These are phyloP conservation scores for Hemiprocne comata DNA, from an alignment of 2,113 vertebrate species.

Conservation along the genomic window DNA sequence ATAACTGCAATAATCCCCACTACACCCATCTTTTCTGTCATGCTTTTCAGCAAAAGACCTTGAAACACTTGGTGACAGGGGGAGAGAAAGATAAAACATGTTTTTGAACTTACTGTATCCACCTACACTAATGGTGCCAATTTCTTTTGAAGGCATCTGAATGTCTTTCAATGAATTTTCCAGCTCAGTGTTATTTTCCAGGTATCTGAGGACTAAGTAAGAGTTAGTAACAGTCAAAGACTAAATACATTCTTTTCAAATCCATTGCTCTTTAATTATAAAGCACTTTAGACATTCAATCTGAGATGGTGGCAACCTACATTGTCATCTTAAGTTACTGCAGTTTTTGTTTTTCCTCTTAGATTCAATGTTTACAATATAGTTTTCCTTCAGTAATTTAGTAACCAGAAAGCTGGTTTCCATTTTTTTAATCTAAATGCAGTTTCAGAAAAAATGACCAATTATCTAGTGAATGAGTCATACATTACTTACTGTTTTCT, in stretches of 20 bases:
- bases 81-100: background rate
- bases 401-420: background rate
- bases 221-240: background rate
- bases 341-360: background rate
- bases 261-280: background rate
- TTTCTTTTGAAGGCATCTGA: constrained; percentile 86
- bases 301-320: background rate
- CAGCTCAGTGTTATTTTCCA: constrained; percentile 89
- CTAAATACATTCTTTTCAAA: background rate
- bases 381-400: background rate
- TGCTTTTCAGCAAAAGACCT: background rate
- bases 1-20: background rate
- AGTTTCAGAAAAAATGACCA: background rate
- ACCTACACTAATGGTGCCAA: constrained; percentile 73
- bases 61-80: background rate
- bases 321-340: background rate
- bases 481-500: background rate
- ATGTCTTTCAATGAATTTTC: constrained; percentile 79
- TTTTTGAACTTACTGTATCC: constrained; percentile 82
- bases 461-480: background rate
- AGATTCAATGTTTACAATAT: background rate
- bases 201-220: constrained; percentile 77
- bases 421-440: background rate
- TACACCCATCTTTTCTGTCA: background rate
- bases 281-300: background rate